A percentile compares a stretch with the other conserved stretches of the same genome.
Conservation (phyloP, 2,113 vertebrate genomes). For the Catharus minimus region DNA sequence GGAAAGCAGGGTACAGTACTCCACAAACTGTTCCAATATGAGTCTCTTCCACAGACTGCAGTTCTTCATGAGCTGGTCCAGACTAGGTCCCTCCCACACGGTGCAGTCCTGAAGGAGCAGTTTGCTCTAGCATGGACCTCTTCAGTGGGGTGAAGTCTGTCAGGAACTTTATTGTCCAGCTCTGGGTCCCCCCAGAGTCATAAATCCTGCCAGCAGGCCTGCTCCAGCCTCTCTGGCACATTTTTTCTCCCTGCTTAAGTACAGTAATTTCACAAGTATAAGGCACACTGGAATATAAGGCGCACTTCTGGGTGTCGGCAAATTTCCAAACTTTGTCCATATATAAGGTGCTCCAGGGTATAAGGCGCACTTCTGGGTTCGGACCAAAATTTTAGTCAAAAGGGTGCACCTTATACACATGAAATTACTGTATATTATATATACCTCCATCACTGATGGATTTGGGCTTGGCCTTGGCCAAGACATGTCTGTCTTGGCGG, state of each 20-base stretch:
- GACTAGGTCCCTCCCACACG: rapidly evolving
- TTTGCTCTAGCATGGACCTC: too few relatives aligned
- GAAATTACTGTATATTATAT: too few relatives aligned
- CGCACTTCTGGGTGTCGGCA: too few relatives aligned
- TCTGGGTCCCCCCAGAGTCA: not conserved
- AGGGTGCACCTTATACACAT: too few relatives aligned
- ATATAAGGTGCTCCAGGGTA: too few relatives aligned
- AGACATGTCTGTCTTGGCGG: not conserved
- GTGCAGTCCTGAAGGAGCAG: not conserved
- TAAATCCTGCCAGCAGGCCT: not conserved
- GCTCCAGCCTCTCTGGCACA: not conserved
- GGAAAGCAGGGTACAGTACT: not conserved
- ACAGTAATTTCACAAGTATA: too few relatives aligned
- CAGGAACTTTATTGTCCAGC: not conserved
- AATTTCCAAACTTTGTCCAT: too few relatives aligned
- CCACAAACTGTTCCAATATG: not conserved
- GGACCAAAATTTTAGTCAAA: too few relatives aligned
- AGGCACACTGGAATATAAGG: too few relatives aligned
- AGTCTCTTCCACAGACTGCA: not conserved
- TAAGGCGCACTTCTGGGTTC: too few relatives aligned
- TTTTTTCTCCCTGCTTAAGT: rapidly evolving
- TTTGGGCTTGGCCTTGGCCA: not conserved
- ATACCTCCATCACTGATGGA: not conserved
- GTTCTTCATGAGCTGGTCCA: not conserved
- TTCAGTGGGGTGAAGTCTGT: not conserved